Base-by-base conservation (phyloP, 1,140 invertebrate genomes). In the Leptinotarsa defecta region DNA sequence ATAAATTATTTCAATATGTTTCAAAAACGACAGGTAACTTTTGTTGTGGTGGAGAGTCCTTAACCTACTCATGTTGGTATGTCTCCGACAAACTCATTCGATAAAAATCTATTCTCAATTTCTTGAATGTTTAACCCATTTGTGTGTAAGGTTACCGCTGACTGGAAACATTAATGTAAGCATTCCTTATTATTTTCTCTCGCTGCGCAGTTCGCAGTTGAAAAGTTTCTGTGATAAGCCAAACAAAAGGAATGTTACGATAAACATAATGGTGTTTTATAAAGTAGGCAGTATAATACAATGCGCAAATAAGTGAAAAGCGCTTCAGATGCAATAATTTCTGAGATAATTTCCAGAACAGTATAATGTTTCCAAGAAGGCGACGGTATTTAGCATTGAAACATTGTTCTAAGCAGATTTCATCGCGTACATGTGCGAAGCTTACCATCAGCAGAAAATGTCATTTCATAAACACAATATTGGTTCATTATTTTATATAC, bases 161-260 rank as follows among this genome's bases (percentile, higher is more conserved):
- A 43, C 34, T 43, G 34, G 8, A 43, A 43, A 11, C 34, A 43
- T 43, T 43, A 43, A 43, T 43, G 34, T 43, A 43, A 43, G 34
- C 34, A 43, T 43, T 43, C 34, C 34, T 43, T 43, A 43, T 43
- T 43, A 43, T 43, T 43, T 43, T 43, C 34, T 11, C 34, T 43
- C 34, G 34, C 8, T 43, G 34, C 8, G 34, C 34, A 11, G 34
- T n/a, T n/a, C 52, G 13, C 52, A 19, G n/a, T 19, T 17, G 15
- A 19, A 57, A 57, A 57, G 52, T 57, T 57, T 19, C 52, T 19
- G 52, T 57, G 52, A 57, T 57, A 57, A 57, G 52, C 52, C 52
- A 57, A 19, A 57, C 52, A 57, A 57, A 57, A 57, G 52, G 52
- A 57, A 57, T 19, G 52, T 57, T 57, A 57, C 15, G 52, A 57